Evolutionary conservation across 1,140 invertebrate genomes (phyloP), one percentile per base, ranked within the genome.

Genomic region (Calephelis virginiensis): DNA sequence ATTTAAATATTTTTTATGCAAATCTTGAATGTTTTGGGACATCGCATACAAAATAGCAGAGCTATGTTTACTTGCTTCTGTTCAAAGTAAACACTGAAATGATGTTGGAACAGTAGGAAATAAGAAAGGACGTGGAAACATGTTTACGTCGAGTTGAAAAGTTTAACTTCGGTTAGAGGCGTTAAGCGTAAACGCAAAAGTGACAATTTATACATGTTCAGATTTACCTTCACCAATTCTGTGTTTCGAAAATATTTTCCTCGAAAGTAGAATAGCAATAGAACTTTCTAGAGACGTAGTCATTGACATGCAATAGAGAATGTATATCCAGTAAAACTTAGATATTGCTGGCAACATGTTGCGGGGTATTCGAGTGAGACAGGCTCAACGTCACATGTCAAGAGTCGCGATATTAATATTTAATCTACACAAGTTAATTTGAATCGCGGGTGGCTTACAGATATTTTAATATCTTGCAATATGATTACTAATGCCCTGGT

Each of bases 381-480:
- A 68, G 53, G 72, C 70, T 69, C 62, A 47, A 69, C 70, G 71
- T 68, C 71, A 71, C 64, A 75, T 71, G 71, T 77, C 70, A 66
- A 72, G 70, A 72, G 48, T 75, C 65, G 53, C 67, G 64, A 74
- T 80, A 76, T 76, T 73, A 80, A 80, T 80, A 80, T 78, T 80
- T 77, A 77, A 74, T 80, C 70, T 73, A 74, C 69, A 67, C 72
- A 76, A 77, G 72, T 78, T 80, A 80, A 76, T 80, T 77, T 71
- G 69, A 69, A 59, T 71, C 66, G 67, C 72, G 71, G 63, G 61
- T 73, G 70, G 68, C 71, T 70, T 72, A 68, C 69, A 68, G 60
- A 73, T 70, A 68, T 74, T 71, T 74, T 74, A 70, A 71, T 74
- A 71, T 68, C 48, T 40, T 48, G 61, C 63, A 61, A 50, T 66